These are phyloP conservation scores for Calliopum simillimum DNA, from an alignment of 2,888 invertebrate species.

Conservation along the genomic window DNA sequence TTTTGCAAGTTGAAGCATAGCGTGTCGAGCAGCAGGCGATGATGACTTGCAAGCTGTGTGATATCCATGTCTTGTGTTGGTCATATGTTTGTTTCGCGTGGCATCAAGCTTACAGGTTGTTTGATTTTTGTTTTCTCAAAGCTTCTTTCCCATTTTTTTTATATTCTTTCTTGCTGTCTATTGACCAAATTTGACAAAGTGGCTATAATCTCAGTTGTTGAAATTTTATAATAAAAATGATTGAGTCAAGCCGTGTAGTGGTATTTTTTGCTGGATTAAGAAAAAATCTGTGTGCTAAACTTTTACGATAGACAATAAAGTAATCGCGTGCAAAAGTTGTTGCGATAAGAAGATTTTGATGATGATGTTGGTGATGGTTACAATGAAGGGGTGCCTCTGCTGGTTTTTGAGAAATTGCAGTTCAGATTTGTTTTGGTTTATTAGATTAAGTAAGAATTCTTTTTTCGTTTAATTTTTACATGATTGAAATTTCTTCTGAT, in stretches of 20 bases:
- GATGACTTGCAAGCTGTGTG: too few species aligned
- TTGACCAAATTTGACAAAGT: slow-evolving; percentile 14
- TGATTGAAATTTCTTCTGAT: too few species aligned
- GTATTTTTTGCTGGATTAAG: not conserved
- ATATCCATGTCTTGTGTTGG: too few species aligned
- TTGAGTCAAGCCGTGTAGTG: slow-evolving; percentile 6
- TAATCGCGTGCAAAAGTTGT: not conserved
- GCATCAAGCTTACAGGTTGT: not conserved
- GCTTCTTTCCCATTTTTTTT: too few species aligned
- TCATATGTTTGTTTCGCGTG: too few species aligned
- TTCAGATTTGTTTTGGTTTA: too few species aligned
- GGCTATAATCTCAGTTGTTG: slow-evolving; percentile 17
- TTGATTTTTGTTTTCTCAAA: not conserved
- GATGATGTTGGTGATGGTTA: not conserved
- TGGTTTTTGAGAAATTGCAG: not conserved
- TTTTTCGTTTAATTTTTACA: not conserved
- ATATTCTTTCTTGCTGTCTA: not conserved
- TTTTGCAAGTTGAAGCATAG: not conserved
- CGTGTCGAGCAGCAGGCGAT: slow-evolving; percentile 2
- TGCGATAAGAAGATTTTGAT: slow-evolving; percentile 3
- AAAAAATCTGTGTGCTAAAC: slow-evolving; percentile 6
- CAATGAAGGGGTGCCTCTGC: not conserved
- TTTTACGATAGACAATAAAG: slow-evolving; percentile 19
- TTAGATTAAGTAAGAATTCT: not conserved
- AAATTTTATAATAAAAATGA: slow-evolving; percentile 34